Percentiles rank a stretch among this genome's conserved stretches.
These are phyloP conservation scores for Oreochromis niloticus DNA, from an alignment of 2,113 vertebrate species.

Conservation along the genomic window DNA sequence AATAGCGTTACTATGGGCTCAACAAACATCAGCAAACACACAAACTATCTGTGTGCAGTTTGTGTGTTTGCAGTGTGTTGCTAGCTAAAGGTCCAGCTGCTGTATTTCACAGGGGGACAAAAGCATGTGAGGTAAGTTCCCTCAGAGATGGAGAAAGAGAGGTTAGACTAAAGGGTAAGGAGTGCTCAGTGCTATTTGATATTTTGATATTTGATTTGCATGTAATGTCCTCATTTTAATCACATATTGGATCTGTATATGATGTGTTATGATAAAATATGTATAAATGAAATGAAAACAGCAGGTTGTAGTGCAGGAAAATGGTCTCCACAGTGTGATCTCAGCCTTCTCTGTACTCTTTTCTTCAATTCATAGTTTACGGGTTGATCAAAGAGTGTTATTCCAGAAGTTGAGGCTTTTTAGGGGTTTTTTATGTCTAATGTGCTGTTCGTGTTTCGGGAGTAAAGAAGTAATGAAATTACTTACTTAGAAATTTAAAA, in stretches of 20 bases:
- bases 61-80: neutral
- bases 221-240: neutral
- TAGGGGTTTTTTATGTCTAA: neutral
- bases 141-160: neutral
- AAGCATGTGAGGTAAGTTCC: rapidly evolving
- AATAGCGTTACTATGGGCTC: neutral
- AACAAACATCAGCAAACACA: neutral
- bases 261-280: too few relatives aligned
- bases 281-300: neutral
- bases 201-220: neutral
- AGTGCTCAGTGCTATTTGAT: neutral
- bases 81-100: neutral
- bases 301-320: neutral
- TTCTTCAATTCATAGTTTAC: rapidly evolving
- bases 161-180: neutral
- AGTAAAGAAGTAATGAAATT: neutral
- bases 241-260: too few relatives aligned
- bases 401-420: neutral
- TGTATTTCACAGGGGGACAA: neutral
- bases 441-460: neutral
- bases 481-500: too few relatives aligned
- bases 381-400: neutral
- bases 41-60: neutral
- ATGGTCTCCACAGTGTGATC: neutral
- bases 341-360: neutral